These are phyloP conservation scores for Chamaetylas fuelleborni DNA, from an alignment of 2,113 vertebrate genomes.

Conservation along the genomic window DNA sequence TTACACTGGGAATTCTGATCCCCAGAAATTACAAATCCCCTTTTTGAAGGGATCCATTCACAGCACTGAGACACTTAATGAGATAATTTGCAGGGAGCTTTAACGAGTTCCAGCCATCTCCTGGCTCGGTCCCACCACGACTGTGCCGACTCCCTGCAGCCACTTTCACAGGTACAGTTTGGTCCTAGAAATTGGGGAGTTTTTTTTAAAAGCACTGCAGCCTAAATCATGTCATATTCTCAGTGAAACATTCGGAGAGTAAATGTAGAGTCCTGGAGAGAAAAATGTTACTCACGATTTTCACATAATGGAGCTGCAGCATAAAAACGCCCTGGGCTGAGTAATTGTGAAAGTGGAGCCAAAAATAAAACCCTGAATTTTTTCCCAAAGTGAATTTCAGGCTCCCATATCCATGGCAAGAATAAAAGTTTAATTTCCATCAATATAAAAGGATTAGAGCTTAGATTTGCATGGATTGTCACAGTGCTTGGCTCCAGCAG, in stretches of 20 bases:
- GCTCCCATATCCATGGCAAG: neutral
- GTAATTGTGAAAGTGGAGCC: neutral
- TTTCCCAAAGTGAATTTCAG: neutral
- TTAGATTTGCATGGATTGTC: neutral
- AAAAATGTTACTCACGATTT: slow-evolving; percentile 11
- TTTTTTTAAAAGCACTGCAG: neutral
- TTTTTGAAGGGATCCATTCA: neutral
- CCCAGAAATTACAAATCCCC: neutral
- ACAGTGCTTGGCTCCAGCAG: neutral
- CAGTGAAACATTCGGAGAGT: neutral
- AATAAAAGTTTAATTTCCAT: neutral
- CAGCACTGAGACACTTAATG: neutral
- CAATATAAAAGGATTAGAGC: neutral
- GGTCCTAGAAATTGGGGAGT: neutral
- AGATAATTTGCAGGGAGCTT: neutral
- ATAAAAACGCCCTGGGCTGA: neutral
- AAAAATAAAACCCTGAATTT: neutral
- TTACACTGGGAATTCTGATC: neutral
- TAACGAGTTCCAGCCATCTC: neutral
- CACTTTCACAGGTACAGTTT: neutral
- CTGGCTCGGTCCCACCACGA: neutral
- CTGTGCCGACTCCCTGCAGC: neutral
- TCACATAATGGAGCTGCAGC: neutral
- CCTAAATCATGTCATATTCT: neutral
- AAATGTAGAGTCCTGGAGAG: neutral